Base-by-base conservation (phyloP, 2,888 invertebrate species). In the Cataglyphis altisquamis region DNA sequence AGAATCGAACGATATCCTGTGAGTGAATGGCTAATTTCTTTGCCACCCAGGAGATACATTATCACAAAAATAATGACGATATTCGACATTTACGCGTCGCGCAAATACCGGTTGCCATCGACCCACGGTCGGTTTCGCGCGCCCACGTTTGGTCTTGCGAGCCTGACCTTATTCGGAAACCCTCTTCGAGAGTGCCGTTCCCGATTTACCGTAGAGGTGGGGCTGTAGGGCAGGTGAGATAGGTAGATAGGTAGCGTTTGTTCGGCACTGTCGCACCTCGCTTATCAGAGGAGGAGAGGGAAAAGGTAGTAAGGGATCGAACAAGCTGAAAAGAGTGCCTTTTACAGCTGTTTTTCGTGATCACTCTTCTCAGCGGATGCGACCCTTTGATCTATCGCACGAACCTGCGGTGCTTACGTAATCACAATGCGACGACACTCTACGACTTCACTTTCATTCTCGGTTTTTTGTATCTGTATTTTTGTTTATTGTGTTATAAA, bases 101-200 rank as follows among this genome's bases (percentile, higher is more conserved):
- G 86, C 87, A 89, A 84, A 85, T 86, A 86, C 84, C 39, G 86
- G 81, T 91, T 91, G 86, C 87, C 84, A 89, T 63, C 75, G 78
- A 80, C 72, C 78, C 72, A 80, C 70, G 78, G 57, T 21, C 85
- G 90, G 89, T 90, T 88, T 89, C 86, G 72, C 77, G 86, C 91
- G 91, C 92, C 91, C 92, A 93, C 92, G 89, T 89, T 88, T 88
- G 88, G 91, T 90, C 91, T 91, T 89, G 91, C 90, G 88, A 90
- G 90, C 91, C 92, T 93, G 92, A 93, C 94, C 94, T 94, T 94
- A 94, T 94, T 94, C 94, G 94, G 94, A 93, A 92, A 93, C 92
- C 93, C 94, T 93, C 92, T 92, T 91, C 90, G 93, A 91, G 91
- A 91, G 92, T 92, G 92, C 92, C 88, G 91, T 90, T 89, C 87